These are phyloP conservation scores for Champsocephalus esox DNA, from an alignment of 2,797 vertebrate species.

Conservation along the genomic window DNA sequence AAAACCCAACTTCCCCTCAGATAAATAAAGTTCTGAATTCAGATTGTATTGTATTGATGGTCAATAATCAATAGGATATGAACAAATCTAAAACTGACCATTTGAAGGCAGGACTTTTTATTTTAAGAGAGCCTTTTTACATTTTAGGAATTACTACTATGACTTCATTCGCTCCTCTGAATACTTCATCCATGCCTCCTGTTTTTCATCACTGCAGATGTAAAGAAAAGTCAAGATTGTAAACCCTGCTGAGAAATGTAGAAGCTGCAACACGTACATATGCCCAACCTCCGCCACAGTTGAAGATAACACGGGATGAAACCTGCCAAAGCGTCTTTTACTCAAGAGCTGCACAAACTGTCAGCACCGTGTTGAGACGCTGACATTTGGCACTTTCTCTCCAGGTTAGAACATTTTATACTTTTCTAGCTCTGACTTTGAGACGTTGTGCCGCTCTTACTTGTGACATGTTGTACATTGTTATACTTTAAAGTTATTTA, in stretches of 20 bases:
- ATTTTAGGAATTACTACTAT: neutral
- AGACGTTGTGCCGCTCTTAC: slow-evolving; percentile 10
- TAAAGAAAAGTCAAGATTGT: too few relatives aligned
- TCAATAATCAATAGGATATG: too few relatives aligned
- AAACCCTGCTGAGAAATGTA: slow-evolving; percentile 11
- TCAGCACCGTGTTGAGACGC: slow-evolving; percentile 43
- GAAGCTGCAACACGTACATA: slow-evolving; percentile 4
- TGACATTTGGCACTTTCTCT: slow-evolving; percentile 39
- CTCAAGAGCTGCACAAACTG: slow-evolving; percentile 51
- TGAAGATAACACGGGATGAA: slow-evolving; percentile 34
- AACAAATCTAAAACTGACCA: too few relatives aligned
- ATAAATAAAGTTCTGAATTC: too few relatives aligned
- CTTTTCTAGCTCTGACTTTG: slow-evolving; percentile 48
- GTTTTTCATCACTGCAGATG: neutral
- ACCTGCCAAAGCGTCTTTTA: slow-evolving; percentile 49
- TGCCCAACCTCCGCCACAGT: slow-evolving; percentile 10
- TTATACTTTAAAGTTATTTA: slow-evolving; percentile 6
- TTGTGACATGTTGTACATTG: slow-evolving; percentile 15
- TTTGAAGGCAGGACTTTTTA: neutral
- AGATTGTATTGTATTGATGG: too few relatives aligned
- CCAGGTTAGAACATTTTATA: slow-evolving; percentile 9
- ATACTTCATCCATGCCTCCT: neutral
- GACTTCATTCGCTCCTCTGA: neutral
- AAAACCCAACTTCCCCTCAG: too few relatives aligned
- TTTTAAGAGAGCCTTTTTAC: neutral